Evolutionary conservation across 1,140 invertebrate genomes (phyloP).

Genomic region (Anastrepha ludens): DNA sequence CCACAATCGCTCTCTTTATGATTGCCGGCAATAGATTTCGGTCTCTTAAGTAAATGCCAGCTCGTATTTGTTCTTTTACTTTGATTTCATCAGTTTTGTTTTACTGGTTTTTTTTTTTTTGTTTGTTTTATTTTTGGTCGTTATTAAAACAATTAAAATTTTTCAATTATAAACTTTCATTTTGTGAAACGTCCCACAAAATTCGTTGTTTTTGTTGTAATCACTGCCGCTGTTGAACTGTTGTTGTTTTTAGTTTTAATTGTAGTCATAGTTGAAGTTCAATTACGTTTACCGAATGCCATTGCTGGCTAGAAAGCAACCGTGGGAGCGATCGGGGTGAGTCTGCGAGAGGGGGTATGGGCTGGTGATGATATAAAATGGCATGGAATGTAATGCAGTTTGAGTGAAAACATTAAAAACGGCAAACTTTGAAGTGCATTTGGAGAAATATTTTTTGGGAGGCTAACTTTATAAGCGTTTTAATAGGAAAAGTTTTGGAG

Average conservation of each 20-base stretch:
- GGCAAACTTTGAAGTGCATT: conserved; percentile 45
- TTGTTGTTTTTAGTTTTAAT: conserved; percentile 43
- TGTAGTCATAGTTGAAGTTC: conserved; percentile 25
- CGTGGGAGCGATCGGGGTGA: not conserved
- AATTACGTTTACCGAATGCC: conserved; percentile 32
- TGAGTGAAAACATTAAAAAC: conserved; percentile 35
- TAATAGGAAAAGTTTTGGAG: conserved; percentile 37
- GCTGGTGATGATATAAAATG: not conserved
- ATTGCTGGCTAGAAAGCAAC: not conserved
- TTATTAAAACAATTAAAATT: conserved; percentile 41
- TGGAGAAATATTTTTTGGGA: conserved; percentile 38
- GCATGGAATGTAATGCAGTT: conserved; percentile 33
- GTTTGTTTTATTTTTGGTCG: not conserved
- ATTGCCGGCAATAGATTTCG: not conserved
- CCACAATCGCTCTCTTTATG: not conserved
- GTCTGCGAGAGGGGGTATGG: not conserved
- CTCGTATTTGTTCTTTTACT: not conserved
- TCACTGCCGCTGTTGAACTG: conserved; percentile 1
- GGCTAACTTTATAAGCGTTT: conserved; percentile 31
- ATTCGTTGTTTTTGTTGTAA: not conserved
- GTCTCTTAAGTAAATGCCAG: not conserved
- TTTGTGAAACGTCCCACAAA: conserved; percentile 13
- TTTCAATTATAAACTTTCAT: conserved; percentile 38
- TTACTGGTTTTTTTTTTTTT: not conserved
- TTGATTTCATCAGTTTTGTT: not conserved